Percentiles rank a stretch among this genome's conserved stretches.
Evolutionary conservation across 2,888 invertebrate species (phyloP).

Genomic region (Cordilura impudica): DNA sequence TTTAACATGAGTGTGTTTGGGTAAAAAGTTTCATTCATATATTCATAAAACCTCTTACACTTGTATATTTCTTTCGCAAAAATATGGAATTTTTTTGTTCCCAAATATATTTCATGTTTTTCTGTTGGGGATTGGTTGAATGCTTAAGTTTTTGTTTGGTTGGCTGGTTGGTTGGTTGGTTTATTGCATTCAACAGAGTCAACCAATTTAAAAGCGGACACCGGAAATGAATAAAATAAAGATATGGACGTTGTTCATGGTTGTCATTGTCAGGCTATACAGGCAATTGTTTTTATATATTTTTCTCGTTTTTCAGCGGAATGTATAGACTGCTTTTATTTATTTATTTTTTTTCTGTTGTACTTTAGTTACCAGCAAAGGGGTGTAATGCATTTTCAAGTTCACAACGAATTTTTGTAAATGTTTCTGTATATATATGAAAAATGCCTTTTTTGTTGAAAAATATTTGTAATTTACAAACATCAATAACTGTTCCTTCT

Average conservation of each 20-base stretch:
- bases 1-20: slow-evolving; percentile 37
- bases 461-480: slow-evolving; percentile 13
- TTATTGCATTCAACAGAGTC: slow-evolving; percentile 55
- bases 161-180: slow-evolving; percentile 29
- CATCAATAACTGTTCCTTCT: too few species aligned
- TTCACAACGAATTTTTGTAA: slow-evolving; percentile 47
- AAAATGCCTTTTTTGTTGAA: neutral
- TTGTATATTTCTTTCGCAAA: slow-evolving; percentile 20
- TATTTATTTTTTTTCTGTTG: slow-evolving; percentile 2
- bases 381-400: slow-evolving; percentile 56
- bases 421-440: neutral
- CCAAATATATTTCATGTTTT: slow-evolving; percentile 26
- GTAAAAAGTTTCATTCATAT: slow-evolving; percentile 23
- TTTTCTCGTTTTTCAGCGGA: neutral
- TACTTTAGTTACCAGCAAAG: slow-evolving; percentile 17
- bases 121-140: slow-evolving; percentile 17
- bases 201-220: slow-evolving; percentile 58
- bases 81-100: neutral
- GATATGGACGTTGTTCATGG: slow-evolving; percentile 18
- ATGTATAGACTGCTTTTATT: neutral
- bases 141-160: neutral
- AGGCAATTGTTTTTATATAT: neutral
- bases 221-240: slow-evolving; percentile 59
- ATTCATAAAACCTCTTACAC: slow-evolving; percentile 18
- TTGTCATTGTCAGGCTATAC: neutral